A percentile compares a stretch with the other conserved stretches of the same genome.
Conservation (phyloP, 2,888 invertebrate genomes). For the Limenitis camilla region DNA sequence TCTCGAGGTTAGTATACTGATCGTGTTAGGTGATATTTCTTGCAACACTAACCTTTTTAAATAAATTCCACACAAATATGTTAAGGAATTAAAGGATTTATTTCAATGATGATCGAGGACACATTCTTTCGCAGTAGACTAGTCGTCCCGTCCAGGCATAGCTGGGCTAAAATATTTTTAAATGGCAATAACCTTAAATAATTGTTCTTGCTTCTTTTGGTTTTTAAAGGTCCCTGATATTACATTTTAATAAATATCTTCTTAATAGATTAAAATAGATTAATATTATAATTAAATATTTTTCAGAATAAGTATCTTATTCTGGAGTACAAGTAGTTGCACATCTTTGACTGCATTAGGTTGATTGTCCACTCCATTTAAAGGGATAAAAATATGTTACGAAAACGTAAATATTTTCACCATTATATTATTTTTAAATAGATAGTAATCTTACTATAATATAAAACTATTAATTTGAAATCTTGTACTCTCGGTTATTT, state of each 20-base stretch:
- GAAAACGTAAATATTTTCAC: no score
- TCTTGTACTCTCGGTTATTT: no score
- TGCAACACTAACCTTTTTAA: conserved; percentile 4
- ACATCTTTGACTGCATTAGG: neutral
- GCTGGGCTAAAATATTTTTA: no score
- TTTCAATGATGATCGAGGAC: neutral
- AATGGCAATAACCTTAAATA: no score
- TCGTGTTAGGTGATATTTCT: conserved; percentile 17
- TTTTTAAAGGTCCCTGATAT: no score
- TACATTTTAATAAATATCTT: no score
- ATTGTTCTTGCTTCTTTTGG: no score
- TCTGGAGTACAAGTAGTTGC: conserved; percentile 13
- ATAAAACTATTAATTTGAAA: no score
- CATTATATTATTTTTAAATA: no score
- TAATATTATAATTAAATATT: neutral
- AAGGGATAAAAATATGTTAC: neutral
- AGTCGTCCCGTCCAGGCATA: no score
- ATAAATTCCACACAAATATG: conserved; percentile 1
- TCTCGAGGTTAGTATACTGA: conserved; percentile 12
- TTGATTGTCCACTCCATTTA: neutral
- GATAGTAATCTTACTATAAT: no score
- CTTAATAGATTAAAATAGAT: no score
- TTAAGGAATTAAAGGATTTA: conserved; percentile 6
- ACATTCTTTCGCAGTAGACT: conserved; percentile 2
- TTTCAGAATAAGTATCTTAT: conserved; percentile 20